These are phyloP conservation scores for Sebastiscus tertius DNA, from an alignment of 2,797 vertebrate genomes.

Conservation along the genomic window DNA sequence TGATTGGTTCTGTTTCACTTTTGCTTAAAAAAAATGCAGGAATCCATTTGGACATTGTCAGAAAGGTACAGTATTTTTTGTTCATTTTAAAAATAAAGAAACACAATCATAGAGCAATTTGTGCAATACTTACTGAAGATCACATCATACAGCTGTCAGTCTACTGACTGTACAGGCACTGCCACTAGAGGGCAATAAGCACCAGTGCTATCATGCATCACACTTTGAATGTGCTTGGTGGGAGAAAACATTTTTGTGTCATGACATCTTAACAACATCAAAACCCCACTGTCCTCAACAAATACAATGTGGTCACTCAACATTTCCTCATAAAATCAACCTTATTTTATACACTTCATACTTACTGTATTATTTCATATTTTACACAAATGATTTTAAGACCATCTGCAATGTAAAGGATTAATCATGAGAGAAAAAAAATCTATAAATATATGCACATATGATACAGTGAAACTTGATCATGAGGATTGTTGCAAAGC, in stretches of 20 bases:
- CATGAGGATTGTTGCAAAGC: neutral
- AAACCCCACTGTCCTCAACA: neutral
- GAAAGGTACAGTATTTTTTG: neutral
- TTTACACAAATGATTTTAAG: neutral
- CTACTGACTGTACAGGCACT: neutral
- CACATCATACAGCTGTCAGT: neutral
- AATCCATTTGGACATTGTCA: neutral
- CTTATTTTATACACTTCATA: neutral
- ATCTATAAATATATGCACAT: slow-evolving; percentile 11
- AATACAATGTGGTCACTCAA: neutral
- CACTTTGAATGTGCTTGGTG: neutral
- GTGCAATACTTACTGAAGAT: neutral
- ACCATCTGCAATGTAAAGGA: slow-evolving; percentile 6
- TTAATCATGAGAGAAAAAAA: slow-evolving; percentile 10
- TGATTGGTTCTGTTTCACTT: neutral
- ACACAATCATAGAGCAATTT: neutral
- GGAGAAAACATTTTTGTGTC: neutral
- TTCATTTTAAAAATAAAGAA: neutral
- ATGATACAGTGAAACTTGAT: slow-evolving; percentile 13
- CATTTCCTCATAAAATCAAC: neutral
- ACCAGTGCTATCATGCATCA: neutral
- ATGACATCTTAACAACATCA: neutral
- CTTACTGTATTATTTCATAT: neutral
- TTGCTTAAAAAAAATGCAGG: neutral
- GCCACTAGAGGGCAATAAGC: slow-evolving; percentile 59